A percentile compares a stretch with the other conserved stretches of the same genome.
Conservation (phyloP, 2,888 invertebrate genomes). For the Monopis laevigella region DNA sequence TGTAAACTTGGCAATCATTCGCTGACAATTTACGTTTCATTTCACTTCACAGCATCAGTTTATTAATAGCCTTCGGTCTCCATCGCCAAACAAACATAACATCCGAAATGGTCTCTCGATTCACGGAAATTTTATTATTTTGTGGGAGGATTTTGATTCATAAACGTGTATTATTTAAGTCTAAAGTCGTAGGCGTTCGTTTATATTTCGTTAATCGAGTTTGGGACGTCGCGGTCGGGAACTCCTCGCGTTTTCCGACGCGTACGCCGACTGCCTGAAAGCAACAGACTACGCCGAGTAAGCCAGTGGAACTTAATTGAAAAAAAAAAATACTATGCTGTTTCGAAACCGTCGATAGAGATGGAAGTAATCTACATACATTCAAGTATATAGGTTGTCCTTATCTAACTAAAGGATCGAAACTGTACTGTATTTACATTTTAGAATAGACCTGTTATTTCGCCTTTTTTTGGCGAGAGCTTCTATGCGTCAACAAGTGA, state of each 20-base stretch:
- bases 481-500: no score
- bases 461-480: no score
- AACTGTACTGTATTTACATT: no score
- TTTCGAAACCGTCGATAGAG: no score
- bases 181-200: slow-evolving; percentile 25
- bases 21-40: slow-evolving; percentile 29
- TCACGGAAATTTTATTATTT: slow-evolving; percentile 8
- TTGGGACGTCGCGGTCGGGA: slow-evolving; percentile 27
- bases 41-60: slow-evolving; percentile 24
- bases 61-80: slow-evolving; percentile 46
- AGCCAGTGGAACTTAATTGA: no score
- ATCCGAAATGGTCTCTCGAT: slow-evolving; percentile 1
- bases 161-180: slow-evolving; percentile 1
- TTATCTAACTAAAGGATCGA: no score
- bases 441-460: no score
- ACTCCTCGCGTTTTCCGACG: slow-evolving; percentile 41
- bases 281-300: no score
- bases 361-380: no score
- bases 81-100: slow-evolving; percentile 8
- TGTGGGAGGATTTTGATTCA: background rate
- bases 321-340: no score
- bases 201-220: slow-evolving; percentile 36
- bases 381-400: no score
- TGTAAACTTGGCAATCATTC: slow-evolving; percentile 52
- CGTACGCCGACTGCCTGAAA: slow-evolving; percentile 41